phyloP scores from a whole-genome alignment of 2,888 invertebrate species.

The Auanema sp. region DNA sequence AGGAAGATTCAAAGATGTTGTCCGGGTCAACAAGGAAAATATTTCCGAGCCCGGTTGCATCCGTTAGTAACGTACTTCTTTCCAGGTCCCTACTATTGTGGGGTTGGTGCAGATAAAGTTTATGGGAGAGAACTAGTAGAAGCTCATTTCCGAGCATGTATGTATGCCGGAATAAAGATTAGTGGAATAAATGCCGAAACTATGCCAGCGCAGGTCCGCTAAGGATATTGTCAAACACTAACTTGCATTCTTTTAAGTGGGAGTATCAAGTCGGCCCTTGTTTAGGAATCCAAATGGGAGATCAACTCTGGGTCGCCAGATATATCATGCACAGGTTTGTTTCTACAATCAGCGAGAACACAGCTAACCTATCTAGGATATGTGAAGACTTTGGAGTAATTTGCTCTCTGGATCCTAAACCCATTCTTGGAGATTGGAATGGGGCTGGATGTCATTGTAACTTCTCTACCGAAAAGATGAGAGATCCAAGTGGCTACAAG shows the following conservation, averaged over 20 bases:
- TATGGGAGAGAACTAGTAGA: slow-evolving; percentile 92
- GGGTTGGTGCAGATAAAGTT: slow-evolving; percentile 90
- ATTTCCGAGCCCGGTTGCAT: neutral
- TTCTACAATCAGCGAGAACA: neutral
- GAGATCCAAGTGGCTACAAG: slow-evolving; percentile 77
- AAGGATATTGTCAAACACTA: slow-evolving; percentile 55
- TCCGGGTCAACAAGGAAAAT: no score
- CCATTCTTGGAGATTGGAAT: slow-evolving; percentile 77
- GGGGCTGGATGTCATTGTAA: slow-evolving; percentile 94
- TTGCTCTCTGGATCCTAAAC: slow-evolving; percentile 67
- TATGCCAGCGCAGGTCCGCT: slow-evolving; percentile 72
- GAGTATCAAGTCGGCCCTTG: slow-evolving; percentile 68
- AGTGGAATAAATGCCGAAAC: slow-evolving; percentile 94
- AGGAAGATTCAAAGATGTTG: no score
- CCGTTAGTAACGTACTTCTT: neutral
- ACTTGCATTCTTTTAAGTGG: slow-evolving; percentile 40
- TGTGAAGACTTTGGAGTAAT: slow-evolving; percentile 68
- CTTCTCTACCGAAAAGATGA: slow-evolving; percentile 88
- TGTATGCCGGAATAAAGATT: slow-evolving; percentile 89
- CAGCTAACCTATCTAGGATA: slow-evolving; percentile 35
- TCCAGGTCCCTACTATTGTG: slow-evolving; percentile 90
- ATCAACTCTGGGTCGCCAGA: slow-evolving; percentile 67
- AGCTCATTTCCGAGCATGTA: slow-evolving; percentile 87
- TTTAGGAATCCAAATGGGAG: slow-evolving; percentile 68
- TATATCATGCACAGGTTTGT: slow-evolving; percentile 65